Evolutionary conservation across 2,797 vertebrate genomes (phyloP), one percentile per base, ranked within the genome.

Genomic region (Oreochromis grahami): DNA sequence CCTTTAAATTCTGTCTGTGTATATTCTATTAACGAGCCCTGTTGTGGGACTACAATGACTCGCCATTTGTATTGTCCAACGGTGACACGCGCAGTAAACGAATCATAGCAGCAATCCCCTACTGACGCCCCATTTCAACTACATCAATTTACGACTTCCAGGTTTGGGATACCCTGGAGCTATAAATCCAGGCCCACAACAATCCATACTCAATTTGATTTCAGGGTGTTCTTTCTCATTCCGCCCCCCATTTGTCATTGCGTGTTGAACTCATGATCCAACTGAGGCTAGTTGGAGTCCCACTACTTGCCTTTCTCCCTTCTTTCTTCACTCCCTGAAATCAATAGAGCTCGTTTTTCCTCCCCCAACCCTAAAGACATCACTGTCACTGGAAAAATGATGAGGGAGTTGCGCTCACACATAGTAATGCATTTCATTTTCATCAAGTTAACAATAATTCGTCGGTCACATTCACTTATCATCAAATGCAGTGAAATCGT

Each of bases 151-250:
- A 93, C 91, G 94, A 92, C 94, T 94, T 95, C 91, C 91, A 90
- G 84, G 90, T 93, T 82, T 76, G 86, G 82, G 86, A 85, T 55
- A 86, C 81, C 88, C 88, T 24, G 13, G 34, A 82, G 92, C 89
- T 72, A 92, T 94, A 93, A 92, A 93, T 95, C 92, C 60, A 80
- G 78, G 79, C 85, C 88, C 84, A 34, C 88, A 92, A 89, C 92
- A 90, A 94, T 93, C 93, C 89, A 95, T 94, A 93, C 88, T 88
- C 89, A 81, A 92, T 94, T 93, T 92, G 92, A 93, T 95, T 93
- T 90, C 89, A 83, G 92, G 87, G 85, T 91, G 90, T 92, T 93
- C 91, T 81, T 87, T 91, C 84, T 93, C 91, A 87, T 90, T 92
- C 84, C 36, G 17, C 78, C 55, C 9, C 82, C 87, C 87, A 94